Percentiles rank a stretch among this genome's conserved stretches.
Evolutionary conservation across 2,113 vertebrate genomes (phyloP).

Genomic region (Natator depressus): DNA sequence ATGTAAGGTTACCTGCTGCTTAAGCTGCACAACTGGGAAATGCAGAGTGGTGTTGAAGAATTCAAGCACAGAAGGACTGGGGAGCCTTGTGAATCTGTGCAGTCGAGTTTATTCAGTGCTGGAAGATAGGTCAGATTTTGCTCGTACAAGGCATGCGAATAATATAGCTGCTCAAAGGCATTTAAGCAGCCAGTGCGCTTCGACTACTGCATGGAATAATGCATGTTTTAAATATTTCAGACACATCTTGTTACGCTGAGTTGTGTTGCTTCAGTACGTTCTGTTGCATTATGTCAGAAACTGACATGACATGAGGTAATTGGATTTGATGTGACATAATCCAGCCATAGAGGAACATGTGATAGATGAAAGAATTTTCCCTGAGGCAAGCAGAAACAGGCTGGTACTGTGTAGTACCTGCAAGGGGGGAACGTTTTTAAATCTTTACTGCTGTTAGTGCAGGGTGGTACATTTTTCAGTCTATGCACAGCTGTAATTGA

Average conservation of each 20-base stretch:
- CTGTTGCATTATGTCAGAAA: constrained; percentile 52
- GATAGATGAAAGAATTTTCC: constrained; percentile 63
- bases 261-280: not conserved
- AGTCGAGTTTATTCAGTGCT: not conserved
- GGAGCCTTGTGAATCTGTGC: not conserved
- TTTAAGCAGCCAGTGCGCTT: not conserved
- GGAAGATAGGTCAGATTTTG: not conserved
- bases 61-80: not conserved
- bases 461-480: constrained; percentile 18
- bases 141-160: not conserved
- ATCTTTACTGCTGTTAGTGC: constrained; percentile 11
- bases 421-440: constrained; percentile 42
- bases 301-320: constrained; percentile 59
- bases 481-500: constrained; percentile 26
- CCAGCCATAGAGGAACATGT: constrained; percentile 36
- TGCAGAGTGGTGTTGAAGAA: not conserved
- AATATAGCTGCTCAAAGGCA: not conserved
- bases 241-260: not conserved
- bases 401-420: constrained; percentile 30
- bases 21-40: not conserved
- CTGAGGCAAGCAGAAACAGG: constrained; percentile 56
- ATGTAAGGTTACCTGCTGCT: not conserved
- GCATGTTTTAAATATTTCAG: not conserved
- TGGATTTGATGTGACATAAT: constrained; percentile 69
- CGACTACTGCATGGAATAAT: not conserved